Base-by-base conservation (phyloP, 2,797 vertebrate species). In the Xenentodon cancila region DNA sequence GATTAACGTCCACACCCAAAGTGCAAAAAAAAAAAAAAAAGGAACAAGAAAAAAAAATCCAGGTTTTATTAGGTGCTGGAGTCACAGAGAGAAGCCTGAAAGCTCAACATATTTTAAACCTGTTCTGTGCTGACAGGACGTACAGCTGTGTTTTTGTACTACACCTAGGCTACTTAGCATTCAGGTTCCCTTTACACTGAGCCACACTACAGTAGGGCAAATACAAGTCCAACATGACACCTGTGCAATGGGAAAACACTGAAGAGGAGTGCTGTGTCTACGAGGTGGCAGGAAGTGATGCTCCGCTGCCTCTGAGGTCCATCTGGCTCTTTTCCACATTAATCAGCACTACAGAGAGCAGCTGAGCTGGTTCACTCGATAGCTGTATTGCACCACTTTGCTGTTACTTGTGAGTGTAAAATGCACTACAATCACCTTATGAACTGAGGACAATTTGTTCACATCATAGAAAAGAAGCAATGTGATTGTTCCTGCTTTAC, bases 321-420 rank as follows among this genome's bases (percentile, higher is more conserved):
- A 30, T 48, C 53, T 30, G 46, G 48, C 20, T 59, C 48, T 58
- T 9, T 55, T 64, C 53, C 66, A 63, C 72, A 68, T 78, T 57
- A 68, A 58, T 71, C 75, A 61, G 48, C 17, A 17, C 43, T 2
- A 18, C 56, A 22, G 47, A 25, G 53, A 46, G 18, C 20, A 21
- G 53, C 53, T 17, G 70, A 57, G 51, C 54, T 0, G 30, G 42
- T 13, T 61, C 43, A n/a, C 53, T 57, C 20, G 2, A 19, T 2
- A 52, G 13, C 37, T 40, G 19, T 8, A 18, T 0, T 25, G 37
- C 22, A 16, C 16, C 22, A 0, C 21, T 17, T 58, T 40, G 37
- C 37, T 40, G 37, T 40, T 40, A 40, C 13, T 40, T 40, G 37
- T 40, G 37, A 15, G 37, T 15, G 37, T 13, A 40, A 40, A 15